Evolutionary conservation across 53 echinoderm and acorn worm species (phyloP).

Genomic region (Holothuria scabra): DNA sequence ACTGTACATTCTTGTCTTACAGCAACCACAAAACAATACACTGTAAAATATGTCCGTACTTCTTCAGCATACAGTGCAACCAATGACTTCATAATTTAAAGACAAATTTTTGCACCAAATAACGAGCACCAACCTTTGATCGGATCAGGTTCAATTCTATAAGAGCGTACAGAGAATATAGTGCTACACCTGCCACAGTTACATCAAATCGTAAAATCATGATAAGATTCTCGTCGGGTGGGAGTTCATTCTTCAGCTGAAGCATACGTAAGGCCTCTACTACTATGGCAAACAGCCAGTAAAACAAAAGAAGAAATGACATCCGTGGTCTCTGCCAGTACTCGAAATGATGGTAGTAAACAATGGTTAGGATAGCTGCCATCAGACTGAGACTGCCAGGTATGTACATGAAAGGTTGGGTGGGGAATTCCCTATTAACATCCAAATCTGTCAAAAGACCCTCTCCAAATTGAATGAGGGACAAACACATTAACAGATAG

Average conservation of each 20-base stretch:
- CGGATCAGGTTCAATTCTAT: slow-evolving; percentile 72
- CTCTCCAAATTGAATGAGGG: slow-evolving; percentile 69
- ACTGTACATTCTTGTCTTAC: too few relatives aligned
- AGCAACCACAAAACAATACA: too few relatives aligned
- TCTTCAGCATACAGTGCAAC: too few relatives aligned
- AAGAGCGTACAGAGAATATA: slow-evolving; percentile 63
- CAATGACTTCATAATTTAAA: too few relatives aligned
- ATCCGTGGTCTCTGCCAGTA: slow-evolving; percentile 67
- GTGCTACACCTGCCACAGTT: slow-evolving; percentile 44
- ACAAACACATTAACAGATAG: slow-evolving; percentile 55
- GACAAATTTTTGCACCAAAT: too few relatives aligned
- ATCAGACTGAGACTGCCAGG: slow-evolving; percentile 67
- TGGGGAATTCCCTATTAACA: slow-evolving; percentile 55
- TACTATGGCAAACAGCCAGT: slow-evolving; percentile 61
- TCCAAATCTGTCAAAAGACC: slow-evolving; percentile 75
- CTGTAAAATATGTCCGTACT: too few relatives aligned
- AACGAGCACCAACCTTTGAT: too few relatives aligned
- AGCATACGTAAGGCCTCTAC: slow-evolving; percentile 58
- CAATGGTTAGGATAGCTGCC: slow-evolving; percentile 62
- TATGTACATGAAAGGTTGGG: slow-evolving; percentile 93
- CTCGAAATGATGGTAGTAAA: slow-evolving; percentile 86
- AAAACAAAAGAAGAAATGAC: slow-evolving; percentile 65
- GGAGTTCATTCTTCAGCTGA: slow-evolving; percentile 55
- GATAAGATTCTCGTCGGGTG: slow-evolving; percentile 2
- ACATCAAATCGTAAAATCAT: slow-evolving; percentile 71